phyloP scores from a whole-genome alignment of 2,113 vertebrate species.

The Hydropotes inermis region DNA sequence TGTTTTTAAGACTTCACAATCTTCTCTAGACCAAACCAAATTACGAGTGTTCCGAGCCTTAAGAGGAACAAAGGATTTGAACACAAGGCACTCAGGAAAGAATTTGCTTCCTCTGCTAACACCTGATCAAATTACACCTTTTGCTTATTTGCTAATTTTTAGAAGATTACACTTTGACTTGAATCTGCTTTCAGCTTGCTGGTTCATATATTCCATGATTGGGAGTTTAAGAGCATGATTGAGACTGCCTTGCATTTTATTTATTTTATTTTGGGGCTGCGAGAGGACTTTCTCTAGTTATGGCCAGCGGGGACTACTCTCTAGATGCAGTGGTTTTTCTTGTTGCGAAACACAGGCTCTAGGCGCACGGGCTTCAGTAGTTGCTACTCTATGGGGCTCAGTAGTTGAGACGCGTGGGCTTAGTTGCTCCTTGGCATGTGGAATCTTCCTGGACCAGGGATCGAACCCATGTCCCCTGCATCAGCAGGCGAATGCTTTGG shows the following conservation, averaged over 20 bases:
- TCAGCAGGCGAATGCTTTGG: neutral
- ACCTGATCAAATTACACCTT: neutral
- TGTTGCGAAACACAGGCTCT: neutral
- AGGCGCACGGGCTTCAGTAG: fast-evolving
- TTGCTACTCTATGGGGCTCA: neutral
- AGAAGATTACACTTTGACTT: neutral
- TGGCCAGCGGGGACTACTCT: neutral
- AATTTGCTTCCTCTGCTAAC: neutral
- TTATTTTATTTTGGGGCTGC: neutral
- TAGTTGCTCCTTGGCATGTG: neutral
- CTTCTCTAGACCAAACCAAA: neutral
- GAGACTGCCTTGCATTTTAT: neutral
- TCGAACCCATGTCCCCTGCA: neutral
- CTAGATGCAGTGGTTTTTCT: neutral
- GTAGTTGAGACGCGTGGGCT: neutral
- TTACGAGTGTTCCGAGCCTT: neutral
- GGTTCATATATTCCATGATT: neutral
- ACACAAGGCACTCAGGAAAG: neutral
- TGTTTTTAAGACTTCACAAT: neutral
- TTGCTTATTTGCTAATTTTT: neutral
- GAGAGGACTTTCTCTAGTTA: neutral
- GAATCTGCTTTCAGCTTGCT: neutral
- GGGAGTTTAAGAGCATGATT: neutral
- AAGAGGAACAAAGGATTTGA: neutral
- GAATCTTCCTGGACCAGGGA: neutral